Evolutionary conservation across 2,888 invertebrate genomes (phyloP).

Genomic region (Pharmacophagus antenor): DNA sequence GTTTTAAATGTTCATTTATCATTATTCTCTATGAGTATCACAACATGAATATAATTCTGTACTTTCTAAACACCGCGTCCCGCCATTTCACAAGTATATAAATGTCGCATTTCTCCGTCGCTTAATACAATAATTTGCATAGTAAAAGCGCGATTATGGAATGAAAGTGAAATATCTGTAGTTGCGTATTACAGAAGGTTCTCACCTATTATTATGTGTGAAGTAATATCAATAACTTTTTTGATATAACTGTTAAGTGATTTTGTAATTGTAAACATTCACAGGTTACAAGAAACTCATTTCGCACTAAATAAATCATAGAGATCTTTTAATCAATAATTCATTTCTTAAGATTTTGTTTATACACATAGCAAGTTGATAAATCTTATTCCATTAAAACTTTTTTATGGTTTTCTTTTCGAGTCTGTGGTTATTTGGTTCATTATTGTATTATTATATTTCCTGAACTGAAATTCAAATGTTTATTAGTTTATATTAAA

Average conservation of each 20-base stretch:
- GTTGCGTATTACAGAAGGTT: slow-evolving; percentile 18
- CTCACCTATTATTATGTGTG: slow-evolving; percentile 5
- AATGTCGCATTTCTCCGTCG: slow-evolving; percentile 37
- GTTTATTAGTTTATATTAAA: too few species aligned
- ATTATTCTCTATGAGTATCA: neutral
- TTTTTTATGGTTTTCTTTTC: too few species aligned
- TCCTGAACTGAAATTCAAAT: too few species aligned
- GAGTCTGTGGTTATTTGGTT: too few species aligned
- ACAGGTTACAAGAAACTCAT: too few species aligned
- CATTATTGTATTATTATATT: too few species aligned
- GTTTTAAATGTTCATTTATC: neutral
- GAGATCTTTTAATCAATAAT: too few species aligned
- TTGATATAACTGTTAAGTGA: neutral
- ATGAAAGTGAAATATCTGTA: slow-evolving; percentile 38
- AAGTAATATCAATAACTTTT: neutral
- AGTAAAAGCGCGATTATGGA: slow-evolving; percentile 41
- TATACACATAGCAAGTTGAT: too few species aligned
- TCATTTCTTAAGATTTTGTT: too few species aligned
- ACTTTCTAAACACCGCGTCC: slow-evolving; percentile 38
- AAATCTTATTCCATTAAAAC: too few species aligned
- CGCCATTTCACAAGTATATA: slow-evolving; percentile 35
- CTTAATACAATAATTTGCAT: slow-evolving; percentile 42
- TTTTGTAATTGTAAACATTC: too few species aligned
- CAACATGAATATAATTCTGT: neutral
- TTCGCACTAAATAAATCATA: too few species aligned